phyloP scores from a whole-genome alignment of 37 sponge, comb jelly and placozoan species.

The Mnemiopsis leidyi region DNA sequence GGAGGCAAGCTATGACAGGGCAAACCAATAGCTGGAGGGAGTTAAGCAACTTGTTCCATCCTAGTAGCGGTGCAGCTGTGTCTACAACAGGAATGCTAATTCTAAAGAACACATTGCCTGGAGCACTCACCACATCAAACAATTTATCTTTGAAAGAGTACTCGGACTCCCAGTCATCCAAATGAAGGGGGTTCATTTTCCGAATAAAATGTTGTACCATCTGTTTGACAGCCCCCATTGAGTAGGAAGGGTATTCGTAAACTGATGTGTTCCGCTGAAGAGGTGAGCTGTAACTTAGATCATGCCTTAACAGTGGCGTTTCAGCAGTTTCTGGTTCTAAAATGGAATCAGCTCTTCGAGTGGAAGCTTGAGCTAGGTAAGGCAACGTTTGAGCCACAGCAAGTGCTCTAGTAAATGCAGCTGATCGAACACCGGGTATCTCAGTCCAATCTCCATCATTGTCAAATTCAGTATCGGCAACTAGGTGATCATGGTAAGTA shows the following conservation, averaged over 20 bases:
- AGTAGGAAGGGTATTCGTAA: neutral
- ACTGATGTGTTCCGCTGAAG: neutral
- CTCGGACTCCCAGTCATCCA: slow-evolving; percentile 1
- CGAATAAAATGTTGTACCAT: neutral
- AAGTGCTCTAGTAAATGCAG: slow-evolving; percentile 21
- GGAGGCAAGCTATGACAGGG: slow-evolving; percentile 66
- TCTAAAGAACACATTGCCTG: slow-evolving; percentile 72
- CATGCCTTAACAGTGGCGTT: slow-evolving; percentile 1
- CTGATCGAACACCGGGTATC: neutral
- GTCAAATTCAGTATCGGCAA: neutral
- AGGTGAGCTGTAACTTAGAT: neutral
- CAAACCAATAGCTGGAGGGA: slow-evolving; percentile 73
- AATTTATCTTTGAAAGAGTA: slow-evolving; percentile 35
- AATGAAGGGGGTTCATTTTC: slow-evolving; percentile 9
- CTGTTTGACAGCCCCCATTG: slow-evolving; percentile 4
- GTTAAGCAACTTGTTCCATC: slow-evolving; percentile 94
- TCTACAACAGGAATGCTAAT: slow-evolving; percentile 92
- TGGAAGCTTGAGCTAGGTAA: neutral
- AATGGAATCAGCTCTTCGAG: neutral
- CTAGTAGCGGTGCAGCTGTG: slow-evolving; percentile 72
- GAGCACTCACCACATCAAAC: slow-evolving; percentile 55
- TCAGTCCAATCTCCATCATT: slow-evolving; percentile 11
- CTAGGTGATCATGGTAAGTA: neutral
- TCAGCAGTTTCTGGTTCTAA: neutral
- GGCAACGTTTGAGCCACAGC: slow-evolving; percentile 30